Evolutionary conservation across 2,888 invertebrate genomes (phyloP).

Genomic region (Lasioglossum morio): DNA sequence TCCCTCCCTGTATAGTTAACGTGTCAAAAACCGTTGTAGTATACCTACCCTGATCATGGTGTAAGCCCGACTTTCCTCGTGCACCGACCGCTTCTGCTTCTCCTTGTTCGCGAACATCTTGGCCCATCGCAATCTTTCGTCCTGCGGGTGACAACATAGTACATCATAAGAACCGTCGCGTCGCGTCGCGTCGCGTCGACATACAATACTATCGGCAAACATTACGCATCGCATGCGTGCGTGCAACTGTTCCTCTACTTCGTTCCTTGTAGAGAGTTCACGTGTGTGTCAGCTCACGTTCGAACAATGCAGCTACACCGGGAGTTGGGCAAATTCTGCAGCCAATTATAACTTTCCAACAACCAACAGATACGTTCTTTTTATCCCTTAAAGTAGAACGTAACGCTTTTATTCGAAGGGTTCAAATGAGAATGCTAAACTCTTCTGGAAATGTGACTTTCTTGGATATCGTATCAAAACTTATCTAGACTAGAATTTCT

Average conservation of each 20-base stretch:
- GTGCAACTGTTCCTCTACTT: neutral
- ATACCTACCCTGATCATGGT: conserved; percentile 82
- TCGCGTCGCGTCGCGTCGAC: neutral
- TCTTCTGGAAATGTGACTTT: neutral
- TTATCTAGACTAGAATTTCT: too few species aligned
- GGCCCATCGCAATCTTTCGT: conserved; percentile 74
- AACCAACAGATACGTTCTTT: neutral
- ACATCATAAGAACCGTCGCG: conserved; percentile 15
- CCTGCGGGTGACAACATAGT: conserved; percentile 63
- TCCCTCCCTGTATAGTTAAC: neutral
- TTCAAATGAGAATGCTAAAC: neutral
- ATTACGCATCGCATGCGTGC: neutral
- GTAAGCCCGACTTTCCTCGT: conserved; percentile 82
- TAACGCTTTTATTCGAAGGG: neutral
- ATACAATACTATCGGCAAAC: conserved; percentile 3
- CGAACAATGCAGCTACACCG: neutral
- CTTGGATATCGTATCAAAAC: too few species aligned
- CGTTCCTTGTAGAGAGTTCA: neutral
- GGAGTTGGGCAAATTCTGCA: neutral
- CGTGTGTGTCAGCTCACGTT: neutral
- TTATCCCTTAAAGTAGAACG: neutral
- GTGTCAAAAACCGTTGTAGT: neutral
- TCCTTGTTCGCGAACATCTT: conserved; percentile 63
- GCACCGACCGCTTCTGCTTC: conserved; percentile 73
- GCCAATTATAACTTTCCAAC: neutral